Percentiles rank a stretch among this genome's conserved stretches.
Evolutionary conservation across 2,888 invertebrate genomes (phyloP).

Genomic region (Itoplectis maculator): DNA sequence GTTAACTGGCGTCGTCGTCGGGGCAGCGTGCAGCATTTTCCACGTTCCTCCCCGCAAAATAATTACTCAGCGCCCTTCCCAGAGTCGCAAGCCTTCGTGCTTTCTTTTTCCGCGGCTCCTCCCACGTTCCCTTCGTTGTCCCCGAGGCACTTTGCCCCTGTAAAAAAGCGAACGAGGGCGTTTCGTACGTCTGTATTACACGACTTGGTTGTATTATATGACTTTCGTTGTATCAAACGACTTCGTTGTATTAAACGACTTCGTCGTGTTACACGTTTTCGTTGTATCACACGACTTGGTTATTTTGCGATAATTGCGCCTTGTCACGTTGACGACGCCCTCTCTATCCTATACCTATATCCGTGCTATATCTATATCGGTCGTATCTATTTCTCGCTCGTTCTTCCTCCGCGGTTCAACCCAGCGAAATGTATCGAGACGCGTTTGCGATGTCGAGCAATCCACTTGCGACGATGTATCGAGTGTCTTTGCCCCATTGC

Average conservation of each 20-base stretch:
- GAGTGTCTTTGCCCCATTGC: neutral
- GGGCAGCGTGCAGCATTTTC: conserved; percentile 28
- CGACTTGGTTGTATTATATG: too few species aligned
- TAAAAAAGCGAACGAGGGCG: conserved; percentile 38
- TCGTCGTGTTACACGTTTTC: too few species aligned
- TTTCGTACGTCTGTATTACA: conserved; percentile 57
- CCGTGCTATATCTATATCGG: too few species aligned
- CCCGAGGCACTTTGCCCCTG: conserved; percentile 18
- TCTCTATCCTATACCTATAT: too few species aligned
- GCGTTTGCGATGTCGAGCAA: conserved; percentile 29
- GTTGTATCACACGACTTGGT: too few species aligned
- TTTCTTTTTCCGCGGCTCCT: conserved; percentile 18
- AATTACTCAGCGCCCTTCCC: conserved; percentile 50
- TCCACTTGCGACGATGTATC: conserved; percentile 35
- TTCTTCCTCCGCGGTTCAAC: conserved; percentile 1
- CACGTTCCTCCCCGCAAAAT: conserved; percentile 49
- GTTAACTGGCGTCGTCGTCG: conserved; percentile 43
- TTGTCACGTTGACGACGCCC: too few species aligned
- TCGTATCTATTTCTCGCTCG: conserved; percentile 1
- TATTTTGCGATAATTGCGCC: too few species aligned
- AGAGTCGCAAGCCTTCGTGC: neutral
- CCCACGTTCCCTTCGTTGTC: conserved; percentile 9
- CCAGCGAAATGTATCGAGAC: conserved; percentile 14
- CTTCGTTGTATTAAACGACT: conserved; percentile 63
- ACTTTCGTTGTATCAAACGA: too few species aligned